These are phyloP conservation scores for Platycercus adscitus DNA, from an alignment of 2,113 vertebrate species.

Conservation along the genomic window DNA sequence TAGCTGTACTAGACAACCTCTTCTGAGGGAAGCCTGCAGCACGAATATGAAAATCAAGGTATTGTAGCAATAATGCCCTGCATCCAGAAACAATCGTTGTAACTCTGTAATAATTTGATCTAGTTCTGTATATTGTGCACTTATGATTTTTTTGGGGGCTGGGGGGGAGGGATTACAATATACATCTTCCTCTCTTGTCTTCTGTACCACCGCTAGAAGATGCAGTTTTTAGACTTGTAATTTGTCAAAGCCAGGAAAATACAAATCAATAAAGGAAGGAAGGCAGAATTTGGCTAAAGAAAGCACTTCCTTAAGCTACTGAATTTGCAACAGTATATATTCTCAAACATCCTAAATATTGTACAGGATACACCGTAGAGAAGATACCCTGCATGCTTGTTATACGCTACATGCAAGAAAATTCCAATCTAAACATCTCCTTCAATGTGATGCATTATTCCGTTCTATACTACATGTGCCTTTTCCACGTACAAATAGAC, in stretches of 20 bases:
- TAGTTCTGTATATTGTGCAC: background rate
- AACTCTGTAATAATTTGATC: conserved; percentile 47
- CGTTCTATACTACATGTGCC: conserved; percentile 37
- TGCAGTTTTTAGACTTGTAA: conserved; percentile 12
- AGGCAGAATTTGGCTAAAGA: conserved; percentile 59
- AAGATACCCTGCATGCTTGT: conserved; percentile 14
- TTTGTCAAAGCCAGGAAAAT: conserved; percentile 61
- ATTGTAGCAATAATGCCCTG: conserved; percentile 16
- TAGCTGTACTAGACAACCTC: background rate
- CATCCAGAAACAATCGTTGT: conserved; percentile 46
- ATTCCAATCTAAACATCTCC: conserved; percentile 33
- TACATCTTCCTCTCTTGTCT: background rate
- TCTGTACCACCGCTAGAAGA: background rate
- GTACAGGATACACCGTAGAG: conserved; percentile 6
- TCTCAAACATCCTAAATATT: conserved; percentile 17
- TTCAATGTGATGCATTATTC: conserved; percentile 29
- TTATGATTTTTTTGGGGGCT: background rate
- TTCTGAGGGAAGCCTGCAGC: conserved; percentile 24
- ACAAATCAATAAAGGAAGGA: conserved; percentile 49
- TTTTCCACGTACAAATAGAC: conserved; percentile 47
- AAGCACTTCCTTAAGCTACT: conserved; percentile 43
- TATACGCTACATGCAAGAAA: background rate
- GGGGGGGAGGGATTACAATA: background rate
- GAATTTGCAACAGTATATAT: conserved; percentile 34
- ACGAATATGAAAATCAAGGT: conserved; percentile 21